Conservation (phyloP, 2,113 vertebrate genomes). For the Corythoichthys haematopterus region DNA sequence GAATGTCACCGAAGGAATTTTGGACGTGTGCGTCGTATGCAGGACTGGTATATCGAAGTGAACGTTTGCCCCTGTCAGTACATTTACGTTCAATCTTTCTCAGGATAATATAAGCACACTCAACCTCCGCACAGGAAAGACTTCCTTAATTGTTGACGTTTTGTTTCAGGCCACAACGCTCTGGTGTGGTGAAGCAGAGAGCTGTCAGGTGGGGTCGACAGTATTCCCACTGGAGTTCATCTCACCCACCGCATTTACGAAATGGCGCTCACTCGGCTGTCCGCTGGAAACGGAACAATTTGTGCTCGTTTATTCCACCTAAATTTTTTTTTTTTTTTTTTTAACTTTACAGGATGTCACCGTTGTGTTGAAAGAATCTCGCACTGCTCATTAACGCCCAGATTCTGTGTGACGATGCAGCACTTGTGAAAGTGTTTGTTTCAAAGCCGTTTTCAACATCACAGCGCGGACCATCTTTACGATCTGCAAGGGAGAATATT, state of each 20-base stretch:
- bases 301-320: conserved; percentile 17
- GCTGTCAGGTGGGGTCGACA: conserved; percentile 72
- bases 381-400: conserved; percentile 16
- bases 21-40: conserved; percentile 5
- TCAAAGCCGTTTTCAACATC: conserved; percentile 21
- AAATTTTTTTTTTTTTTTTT: neutral
- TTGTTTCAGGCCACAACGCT: conserved; percentile 21
- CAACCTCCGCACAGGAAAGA: neutral
- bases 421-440: conserved; percentile 15
- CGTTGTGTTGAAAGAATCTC: conserved; percentile 13
- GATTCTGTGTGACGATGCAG: neutral
- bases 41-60: neutral
- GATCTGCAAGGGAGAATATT: conserved; percentile 22
- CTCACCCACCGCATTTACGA: conserved; percentile 60
- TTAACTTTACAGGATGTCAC: conserved; percentile 7
- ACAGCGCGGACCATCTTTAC: neutral
- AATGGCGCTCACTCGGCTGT: conserved; percentile 50
- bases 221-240: conserved; percentile 70
- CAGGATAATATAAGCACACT: neutral
- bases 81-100: neutral
- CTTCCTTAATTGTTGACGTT: neutral
- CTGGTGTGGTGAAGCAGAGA: conserved; percentile 49
- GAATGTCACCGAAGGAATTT: conserved; percentile 26
- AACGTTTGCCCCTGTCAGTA: neutral
- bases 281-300: conserved; percentile 37